These are phyloP conservation scores for Archips xylosteana DNA, from an alignment of 2,888 invertebrate species.

Conservation along the genomic window DNA sequence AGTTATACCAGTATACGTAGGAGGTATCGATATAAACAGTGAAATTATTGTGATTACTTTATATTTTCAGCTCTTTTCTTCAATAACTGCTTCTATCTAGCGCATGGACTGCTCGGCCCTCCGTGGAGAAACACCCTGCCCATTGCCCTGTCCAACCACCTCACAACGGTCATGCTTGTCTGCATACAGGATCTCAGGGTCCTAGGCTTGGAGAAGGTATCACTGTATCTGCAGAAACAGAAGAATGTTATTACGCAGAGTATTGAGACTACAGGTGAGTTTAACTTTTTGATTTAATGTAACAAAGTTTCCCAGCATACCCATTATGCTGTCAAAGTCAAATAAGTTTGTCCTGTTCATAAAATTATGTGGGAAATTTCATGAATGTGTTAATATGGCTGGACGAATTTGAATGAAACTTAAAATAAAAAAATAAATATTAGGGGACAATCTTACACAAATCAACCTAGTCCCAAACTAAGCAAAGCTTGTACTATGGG, in stretches of 20 bases:
- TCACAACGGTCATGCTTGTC: slow-evolving; percentile 68
- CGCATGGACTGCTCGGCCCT: slow-evolving; percentile 80
- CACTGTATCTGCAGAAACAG: slow-evolving; percentile 73
- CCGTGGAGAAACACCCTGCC: slow-evolving; percentile 75
- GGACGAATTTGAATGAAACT: no score
- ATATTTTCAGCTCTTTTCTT: slow-evolving; percentile 75
- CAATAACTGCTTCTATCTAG: slow-evolving; percentile 82
- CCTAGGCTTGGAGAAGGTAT: slow-evolving; percentile 76
- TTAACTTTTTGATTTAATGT: background rate
- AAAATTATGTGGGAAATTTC: no score
- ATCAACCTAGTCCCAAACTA: no score
- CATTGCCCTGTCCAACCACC: slow-evolving; percentile 59
- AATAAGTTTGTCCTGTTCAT: no score
- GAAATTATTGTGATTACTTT: background rate
- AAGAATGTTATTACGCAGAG: slow-evolving; percentile 67
- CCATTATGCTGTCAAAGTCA: no score
- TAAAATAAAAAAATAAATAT: no score
- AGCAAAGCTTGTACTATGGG: no score
- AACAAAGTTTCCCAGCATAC: background rate
- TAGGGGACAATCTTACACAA: no score
- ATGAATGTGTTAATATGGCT: no score
- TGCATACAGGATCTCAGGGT: slow-evolving; percentile 76
- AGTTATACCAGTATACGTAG: no score
- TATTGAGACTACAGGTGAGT: slow-evolving; percentile 69
- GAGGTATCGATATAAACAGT: no score